These are phyloP conservation scores for Pristionchus arcanus DNA, from an alignment of 2,888 invertebrate species.

Conservation along the genomic window DNA sequence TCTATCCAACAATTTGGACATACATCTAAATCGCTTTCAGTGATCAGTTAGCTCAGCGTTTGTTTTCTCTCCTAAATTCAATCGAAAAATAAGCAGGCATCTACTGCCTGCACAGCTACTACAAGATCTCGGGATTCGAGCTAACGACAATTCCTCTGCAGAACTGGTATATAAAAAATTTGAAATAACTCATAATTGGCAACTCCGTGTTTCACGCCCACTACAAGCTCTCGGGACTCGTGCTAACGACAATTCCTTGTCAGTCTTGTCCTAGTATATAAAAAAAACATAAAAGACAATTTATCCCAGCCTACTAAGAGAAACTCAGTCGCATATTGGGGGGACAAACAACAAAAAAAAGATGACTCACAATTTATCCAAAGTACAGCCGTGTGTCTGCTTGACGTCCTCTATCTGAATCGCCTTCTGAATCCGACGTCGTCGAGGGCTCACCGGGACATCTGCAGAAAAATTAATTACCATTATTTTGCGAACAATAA, in stretches of 20 bases:
- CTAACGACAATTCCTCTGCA: neutral
- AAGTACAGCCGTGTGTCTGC: neutral
- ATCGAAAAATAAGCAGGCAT: neutral
- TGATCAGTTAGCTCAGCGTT: neutral
- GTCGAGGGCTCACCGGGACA: conserved; percentile 28
- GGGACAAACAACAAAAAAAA: neutral
- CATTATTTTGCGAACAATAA: neutral
- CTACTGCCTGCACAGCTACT: neutral
- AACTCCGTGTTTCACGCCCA: neutral
- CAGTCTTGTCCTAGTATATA: too few relatives aligned
- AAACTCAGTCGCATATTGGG: neutral
- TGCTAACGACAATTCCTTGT: too few relatives aligned
- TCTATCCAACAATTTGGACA: too few relatives aligned
- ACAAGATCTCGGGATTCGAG: neutral
- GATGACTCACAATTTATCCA: conserved; percentile 1
- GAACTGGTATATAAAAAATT: neutral
- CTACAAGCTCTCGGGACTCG: neutral
- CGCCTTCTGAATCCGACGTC: neutral
- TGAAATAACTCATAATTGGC: neutral
- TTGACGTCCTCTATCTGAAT: neutral
- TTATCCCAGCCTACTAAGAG: neutral
- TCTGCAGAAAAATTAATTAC: neutral
- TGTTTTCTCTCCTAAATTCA: neutral
- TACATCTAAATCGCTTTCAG: neutral
- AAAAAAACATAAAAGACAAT: neutral